Evolutionary conservation across 2,113 vertebrate species (phyloP).

Genomic region (Ceratotherium simum): DNA sequence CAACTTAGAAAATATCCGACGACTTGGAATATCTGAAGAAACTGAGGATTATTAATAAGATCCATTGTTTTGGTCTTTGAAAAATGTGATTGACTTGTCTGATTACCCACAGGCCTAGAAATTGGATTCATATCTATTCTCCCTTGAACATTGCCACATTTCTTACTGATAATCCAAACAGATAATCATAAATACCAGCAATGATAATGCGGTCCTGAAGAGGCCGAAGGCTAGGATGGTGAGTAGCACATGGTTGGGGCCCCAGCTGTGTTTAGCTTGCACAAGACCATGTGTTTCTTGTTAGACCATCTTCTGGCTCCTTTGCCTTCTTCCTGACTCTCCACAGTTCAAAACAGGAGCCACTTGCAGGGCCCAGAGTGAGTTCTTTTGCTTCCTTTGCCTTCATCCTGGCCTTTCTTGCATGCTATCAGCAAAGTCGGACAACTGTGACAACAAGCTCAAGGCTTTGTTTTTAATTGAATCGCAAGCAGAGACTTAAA

Average conservation of each 20-base stretch:
- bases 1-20: not conserved
- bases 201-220: conserved; percentile 73
- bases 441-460: conserved; percentile 83
- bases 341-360: conserved; percentile 87
- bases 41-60: not conserved
- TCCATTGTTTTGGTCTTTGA: not conserved
- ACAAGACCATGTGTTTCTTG: conserved; percentile 88
- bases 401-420: conserved; percentile 89
- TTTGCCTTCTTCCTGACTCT: conserved; percentile 84
- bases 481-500: conserved; percentile 77
- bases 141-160: not conserved
- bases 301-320: conserved; percentile 85
- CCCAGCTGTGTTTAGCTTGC: conserved; percentile 88
- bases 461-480: conserved; percentile 80
- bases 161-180: conserved; percentile 36
- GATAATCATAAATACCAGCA: conserved; percentile 49
- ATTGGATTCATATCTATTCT: not conserved
- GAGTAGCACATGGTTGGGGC: conserved; percentile 69
- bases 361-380: conserved; percentile 89
- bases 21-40: not conserved
- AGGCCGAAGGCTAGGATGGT: conserved; percentile 68
- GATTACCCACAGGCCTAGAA: not conserved
- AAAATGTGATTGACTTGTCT: not conserved
- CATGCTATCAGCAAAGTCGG: conserved; percentile 86
- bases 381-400: conserved; percentile 84